Percentiles rank a stretch among this genome's conserved stretches.
Evolutionary conservation across 2,113 vertebrate genomes (phyloP).

Genomic region (Cheirogaleus medius): DNA sequence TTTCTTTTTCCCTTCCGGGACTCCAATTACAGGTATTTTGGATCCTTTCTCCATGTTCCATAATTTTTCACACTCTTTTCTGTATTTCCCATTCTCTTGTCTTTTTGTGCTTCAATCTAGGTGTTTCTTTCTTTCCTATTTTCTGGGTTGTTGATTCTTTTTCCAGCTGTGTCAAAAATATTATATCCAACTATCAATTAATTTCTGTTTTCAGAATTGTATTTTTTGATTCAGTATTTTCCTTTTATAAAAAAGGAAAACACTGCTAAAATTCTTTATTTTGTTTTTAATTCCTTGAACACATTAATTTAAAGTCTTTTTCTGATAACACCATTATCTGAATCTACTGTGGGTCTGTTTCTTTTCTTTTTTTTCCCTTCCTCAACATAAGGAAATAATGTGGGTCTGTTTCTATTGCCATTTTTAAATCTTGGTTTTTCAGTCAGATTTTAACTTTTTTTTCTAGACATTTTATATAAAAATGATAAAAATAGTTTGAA

Average conservation of each 20-base stretch:
- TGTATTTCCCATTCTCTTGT: neutral
- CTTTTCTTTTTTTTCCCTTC: neutral
- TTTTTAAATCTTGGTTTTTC: constrained; percentile 16
- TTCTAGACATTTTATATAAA: neutral
- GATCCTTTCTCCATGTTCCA: neutral
- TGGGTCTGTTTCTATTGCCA: neutral
- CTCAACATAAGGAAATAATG: neutral
- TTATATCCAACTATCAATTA: neutral
- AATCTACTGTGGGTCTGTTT: neutral
- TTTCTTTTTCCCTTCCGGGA: neutral
- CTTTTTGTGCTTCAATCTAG: neutral
- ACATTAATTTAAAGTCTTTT: neutral
- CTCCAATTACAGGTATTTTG: neutral
- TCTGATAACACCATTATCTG: neutral
- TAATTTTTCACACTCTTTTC: neutral
- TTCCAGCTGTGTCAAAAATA: neutral
- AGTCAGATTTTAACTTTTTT: neutral
- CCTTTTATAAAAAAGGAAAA: no score
- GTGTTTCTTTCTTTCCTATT: neutral
- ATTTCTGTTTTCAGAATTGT: neutral
- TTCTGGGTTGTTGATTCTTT: neutral
- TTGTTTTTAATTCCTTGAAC: neutral
- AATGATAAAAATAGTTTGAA: neutral
- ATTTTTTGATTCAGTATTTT: neutral
- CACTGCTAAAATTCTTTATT: neutral